Evolutionary conservation across 2,113 vertebrate species (phyloP).

Genomic region (Psittacula cyanocephala): DNA sequence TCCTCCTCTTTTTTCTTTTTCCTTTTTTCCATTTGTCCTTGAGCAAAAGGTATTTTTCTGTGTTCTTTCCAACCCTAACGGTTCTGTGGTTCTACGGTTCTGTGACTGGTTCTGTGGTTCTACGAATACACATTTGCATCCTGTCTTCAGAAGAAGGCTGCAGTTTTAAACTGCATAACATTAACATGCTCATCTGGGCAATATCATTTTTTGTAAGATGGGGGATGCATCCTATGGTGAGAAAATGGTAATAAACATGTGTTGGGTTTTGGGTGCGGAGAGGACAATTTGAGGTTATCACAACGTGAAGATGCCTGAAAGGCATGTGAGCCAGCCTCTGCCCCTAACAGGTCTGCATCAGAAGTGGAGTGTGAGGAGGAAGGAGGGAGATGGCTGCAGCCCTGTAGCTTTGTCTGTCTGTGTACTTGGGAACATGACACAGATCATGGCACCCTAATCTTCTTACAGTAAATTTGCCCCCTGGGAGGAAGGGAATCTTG

Average conservation of each 20-base stretch:
- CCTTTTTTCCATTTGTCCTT: not conserved
- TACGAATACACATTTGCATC: not conserved
- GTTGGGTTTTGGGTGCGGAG: not conserved
- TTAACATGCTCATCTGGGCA: not conserved
- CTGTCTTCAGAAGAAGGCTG: not conserved
- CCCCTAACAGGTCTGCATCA: not conserved
- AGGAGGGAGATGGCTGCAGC: not conserved
- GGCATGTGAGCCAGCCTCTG: not conserved
- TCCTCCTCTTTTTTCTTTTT: not conserved
- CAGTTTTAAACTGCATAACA: not conserved
- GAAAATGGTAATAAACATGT: not conserved
- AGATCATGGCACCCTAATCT: fast-evolving
- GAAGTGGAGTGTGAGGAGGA: not conserved
- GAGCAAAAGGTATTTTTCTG: not conserved
- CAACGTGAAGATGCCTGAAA: not conserved
- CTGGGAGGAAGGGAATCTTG: not conserved
- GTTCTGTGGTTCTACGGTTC: too few species aligned
- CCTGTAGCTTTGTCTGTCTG: not conserved
- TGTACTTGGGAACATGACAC: not conserved
- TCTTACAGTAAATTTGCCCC: not conserved
- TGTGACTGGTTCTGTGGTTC: too few species aligned
- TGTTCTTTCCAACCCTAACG: not conserved
- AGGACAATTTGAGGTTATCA: not conserved
- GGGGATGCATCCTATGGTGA: not conserved
- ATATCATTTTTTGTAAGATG: not conserved